Percentiles rank a stretch among this genome's conserved stretches.
These are phyloP conservation scores for honey bee (Apis mellifera) DNA, from an alignment of 1,140 invertebrate species.

Conservation along the genomic window DNA sequence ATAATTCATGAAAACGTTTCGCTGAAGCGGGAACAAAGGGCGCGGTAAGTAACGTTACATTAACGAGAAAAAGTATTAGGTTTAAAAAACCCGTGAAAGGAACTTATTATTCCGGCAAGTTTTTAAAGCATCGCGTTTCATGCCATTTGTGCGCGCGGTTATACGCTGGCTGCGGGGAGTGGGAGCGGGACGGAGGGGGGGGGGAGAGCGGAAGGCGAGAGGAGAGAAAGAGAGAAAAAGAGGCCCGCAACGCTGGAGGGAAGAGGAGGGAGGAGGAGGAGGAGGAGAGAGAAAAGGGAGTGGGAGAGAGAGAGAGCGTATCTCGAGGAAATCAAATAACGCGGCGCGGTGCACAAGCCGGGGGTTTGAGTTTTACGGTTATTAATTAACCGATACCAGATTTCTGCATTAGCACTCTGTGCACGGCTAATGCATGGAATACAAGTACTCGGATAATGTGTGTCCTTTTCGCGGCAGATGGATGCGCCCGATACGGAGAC, in stretches of 20 bases:
- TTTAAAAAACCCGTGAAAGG: conserved; percentile 35
- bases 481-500: conserved; percentile 64
- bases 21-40: conserved; percentile 32
- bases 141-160: conserved; percentile 55
- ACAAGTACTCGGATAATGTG: conserved; percentile 66
- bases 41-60: conserved; percentile 48
- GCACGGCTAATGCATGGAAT: conserved; percentile 69
- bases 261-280: not conserved
- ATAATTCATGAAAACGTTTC: conserved; percentile 40
- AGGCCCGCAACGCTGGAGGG: not conserved
- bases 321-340: conserved; percentile 68
- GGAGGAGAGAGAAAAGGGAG: not conserved
- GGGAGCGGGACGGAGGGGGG: not conserved
- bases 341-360: conserved; percentile 57
- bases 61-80: conserved; percentile 59
- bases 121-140: conserved; percentile 61
- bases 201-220: not conserved
- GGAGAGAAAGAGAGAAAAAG: not conserved
- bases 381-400: conserved; percentile 77
- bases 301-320: conserved; percentile 19
- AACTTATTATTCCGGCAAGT: conserved; percentile 60
- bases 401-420: conserved; percentile 76
- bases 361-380: conserved; percentile 75
- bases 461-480: conserved; percentile 66
- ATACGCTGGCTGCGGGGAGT: conserved; percentile 3